Percentiles rank a stretch among this genome's conserved stretches.
Conservation (phyloP, 2,113 vertebrate genomes). For the Calidris pugnax region DNA sequence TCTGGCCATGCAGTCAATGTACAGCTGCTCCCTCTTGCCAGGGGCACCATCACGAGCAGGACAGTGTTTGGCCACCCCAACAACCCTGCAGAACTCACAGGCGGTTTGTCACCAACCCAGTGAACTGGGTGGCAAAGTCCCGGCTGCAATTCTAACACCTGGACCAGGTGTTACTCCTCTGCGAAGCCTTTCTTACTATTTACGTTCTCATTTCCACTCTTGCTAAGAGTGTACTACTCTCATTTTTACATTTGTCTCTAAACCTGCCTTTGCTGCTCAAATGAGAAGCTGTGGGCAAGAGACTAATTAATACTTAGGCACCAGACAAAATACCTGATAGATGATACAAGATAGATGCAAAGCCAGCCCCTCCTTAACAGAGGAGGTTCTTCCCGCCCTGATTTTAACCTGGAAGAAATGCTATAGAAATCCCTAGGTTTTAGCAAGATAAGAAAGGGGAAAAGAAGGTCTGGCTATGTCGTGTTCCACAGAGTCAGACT, state of each 20-base stretch:
- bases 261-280: neutral
- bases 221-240: neutral
- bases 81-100: neutral
- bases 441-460: neutral
- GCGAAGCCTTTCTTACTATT: neutral
- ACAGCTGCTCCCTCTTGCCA: neutral
- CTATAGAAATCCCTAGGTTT: neutral
- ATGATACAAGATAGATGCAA: neutral
- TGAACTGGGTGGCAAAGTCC: neutral
- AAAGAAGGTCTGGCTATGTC: neutral
- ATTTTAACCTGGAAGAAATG: neutral
- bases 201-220: neutral
- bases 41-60: accelerated
- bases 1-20: accelerated
- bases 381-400: neutral
- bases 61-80: neutral
- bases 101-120: neutral
- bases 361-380: neutral
- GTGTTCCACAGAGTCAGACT: neutral
- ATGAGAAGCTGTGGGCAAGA: neutral
- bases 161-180: neutral
- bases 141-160: neutral
- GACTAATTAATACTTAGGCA: neutral
- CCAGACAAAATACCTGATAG: neutral
- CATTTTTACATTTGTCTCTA: neutral